Evolutionary conservation across 2,113 vertebrate genomes (phyloP).

Genomic region (Callionymus lyra): DNA sequence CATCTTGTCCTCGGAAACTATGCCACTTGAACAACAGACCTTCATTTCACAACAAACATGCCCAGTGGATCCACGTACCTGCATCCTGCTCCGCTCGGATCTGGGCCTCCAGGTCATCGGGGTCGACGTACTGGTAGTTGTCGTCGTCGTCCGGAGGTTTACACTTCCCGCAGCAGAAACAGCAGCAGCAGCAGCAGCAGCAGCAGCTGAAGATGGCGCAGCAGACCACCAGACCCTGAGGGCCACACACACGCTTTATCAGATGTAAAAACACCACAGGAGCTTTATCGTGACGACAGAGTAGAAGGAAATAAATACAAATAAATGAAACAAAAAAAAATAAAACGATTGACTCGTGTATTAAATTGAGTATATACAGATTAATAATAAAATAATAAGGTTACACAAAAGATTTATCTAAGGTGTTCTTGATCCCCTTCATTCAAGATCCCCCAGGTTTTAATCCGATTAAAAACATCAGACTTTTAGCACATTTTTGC

Average conservation of each 20-base stretch:
- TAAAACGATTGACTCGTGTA: too few relatives aligned
- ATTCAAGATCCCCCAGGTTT: too few relatives aligned
- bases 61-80: constrained; percentile 31
- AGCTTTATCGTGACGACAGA: too few relatives aligned
- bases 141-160: constrained; percentile 72
- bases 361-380: too few relatives aligned
- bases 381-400: too few relatives aligned
- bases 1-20: neutral
- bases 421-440: too few relatives aligned
- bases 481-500: too few relatives aligned
- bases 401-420: too few relatives aligned
- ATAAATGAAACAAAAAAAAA: too few relatives aligned
- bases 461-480: too few relatives aligned
- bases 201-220: constrained; percentile 77
- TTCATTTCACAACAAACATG: neutral
- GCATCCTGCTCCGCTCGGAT: constrained; percentile 68
- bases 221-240: constrained; percentile 71
- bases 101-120: constrained; percentile 76
- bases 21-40: neutral
- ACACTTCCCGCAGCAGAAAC: constrained; percentile 82
- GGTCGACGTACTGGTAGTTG: constrained; percentile 71
- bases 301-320: too few relatives aligned
- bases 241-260: neutral
- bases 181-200: constrained; percentile 88
- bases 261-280: too few relatives aligned